Evolutionary conservation across 2,113 vertebrate genomes (phyloP).

Genomic region (Callospermophilus lateralis): DNA sequence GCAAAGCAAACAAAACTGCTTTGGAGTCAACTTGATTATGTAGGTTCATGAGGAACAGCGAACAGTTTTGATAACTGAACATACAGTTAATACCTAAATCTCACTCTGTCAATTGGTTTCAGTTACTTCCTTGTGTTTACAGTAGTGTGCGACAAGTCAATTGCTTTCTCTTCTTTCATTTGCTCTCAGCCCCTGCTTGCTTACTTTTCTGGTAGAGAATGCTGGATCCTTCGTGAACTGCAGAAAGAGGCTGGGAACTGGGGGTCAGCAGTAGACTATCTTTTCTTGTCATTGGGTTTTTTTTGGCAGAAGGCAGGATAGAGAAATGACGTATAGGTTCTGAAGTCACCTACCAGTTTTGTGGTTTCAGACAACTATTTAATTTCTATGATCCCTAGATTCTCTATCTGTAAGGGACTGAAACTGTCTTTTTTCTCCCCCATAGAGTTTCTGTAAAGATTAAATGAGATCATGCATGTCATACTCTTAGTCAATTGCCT

Average conservation of each 20-base stretch:
- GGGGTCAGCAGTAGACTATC: background rate
- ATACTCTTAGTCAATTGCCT: background rate
- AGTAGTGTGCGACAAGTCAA: background rate
- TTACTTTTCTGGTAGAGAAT: conserved; percentile 17
- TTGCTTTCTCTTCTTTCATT: background rate
- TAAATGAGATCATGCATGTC: background rate
- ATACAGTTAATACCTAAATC: conserved; percentile 59
- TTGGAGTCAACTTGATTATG: conserved; percentile 66
- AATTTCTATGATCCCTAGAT: background rate
- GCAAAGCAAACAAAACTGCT: conserved; percentile 29
- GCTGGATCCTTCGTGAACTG: background rate
- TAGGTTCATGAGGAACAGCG: conserved; percentile 64
- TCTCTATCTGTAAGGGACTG: background rate
- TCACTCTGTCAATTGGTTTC: conserved; percentile 42
- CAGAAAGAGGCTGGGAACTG: background rate
- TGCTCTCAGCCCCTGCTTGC: background rate
- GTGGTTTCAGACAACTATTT: background rate
- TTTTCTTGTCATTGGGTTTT: conserved; percentile 26
- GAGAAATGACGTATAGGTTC: background rate
- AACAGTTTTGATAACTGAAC: conserved; percentile 62
- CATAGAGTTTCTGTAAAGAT: background rate
- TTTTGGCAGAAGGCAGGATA: background rate
- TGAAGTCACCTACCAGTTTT: background rate
- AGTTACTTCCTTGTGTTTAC: conserved; percentile 55
- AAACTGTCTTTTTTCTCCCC: background rate